Percentiles rank a stretch among this genome's conserved stretches.
Evolutionary conservation across 37 sponge, comb jelly and placozoan species (phyloP).

Genomic region (Eunapius fragilis): DNA sequence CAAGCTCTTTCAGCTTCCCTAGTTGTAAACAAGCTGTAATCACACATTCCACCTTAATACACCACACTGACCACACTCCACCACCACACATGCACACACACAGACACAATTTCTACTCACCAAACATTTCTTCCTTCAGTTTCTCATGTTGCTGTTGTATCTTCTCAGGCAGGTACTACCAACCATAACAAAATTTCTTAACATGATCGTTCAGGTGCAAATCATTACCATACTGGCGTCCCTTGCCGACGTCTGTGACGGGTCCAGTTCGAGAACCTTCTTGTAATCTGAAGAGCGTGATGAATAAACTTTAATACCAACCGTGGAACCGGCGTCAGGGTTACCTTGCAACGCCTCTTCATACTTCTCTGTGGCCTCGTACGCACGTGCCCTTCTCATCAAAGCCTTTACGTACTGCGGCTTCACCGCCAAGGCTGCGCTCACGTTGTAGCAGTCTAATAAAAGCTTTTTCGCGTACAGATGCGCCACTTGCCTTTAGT

Average conservation of each 20-base stretch:
- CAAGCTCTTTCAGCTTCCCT: conserved; percentile 96
- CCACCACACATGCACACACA: conserved; percentile 21
- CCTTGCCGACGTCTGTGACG: conserved; percentile 45
- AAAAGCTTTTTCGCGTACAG: too few species aligned
- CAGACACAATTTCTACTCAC: conserved; percentile 36
- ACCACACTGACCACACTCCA: not conserved
- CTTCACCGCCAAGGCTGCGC: conserved; percentile 71
- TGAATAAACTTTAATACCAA: not conserved
- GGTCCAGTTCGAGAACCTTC: conserved; percentile 76
- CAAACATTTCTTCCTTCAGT: conserved; percentile 92
- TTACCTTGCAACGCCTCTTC: conserved; percentile 88
- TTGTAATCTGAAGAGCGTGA: conserved; percentile 71
- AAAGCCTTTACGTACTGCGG: conserved; percentile 82
- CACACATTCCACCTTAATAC: not conserved
- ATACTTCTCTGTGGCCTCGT: conserved; percentile 87
- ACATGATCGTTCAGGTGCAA: not conserved
- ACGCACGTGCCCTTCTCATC: conserved; percentile 79
- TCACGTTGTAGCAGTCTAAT: not conserved
- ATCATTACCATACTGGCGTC: conserved; percentile 72
- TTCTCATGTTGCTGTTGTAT: conserved; percentile 91
- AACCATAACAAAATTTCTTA: not conserved
- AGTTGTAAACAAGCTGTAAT: not conserved
- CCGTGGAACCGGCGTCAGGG: not conserved
- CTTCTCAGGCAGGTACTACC: conserved; percentile 83
- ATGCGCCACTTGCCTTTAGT: conserved; percentile 54